These are phyloP conservation scores for Sialis lutaria DNA, from an alignment of 2,888 invertebrate genomes.

Conservation along the genomic window DNA sequence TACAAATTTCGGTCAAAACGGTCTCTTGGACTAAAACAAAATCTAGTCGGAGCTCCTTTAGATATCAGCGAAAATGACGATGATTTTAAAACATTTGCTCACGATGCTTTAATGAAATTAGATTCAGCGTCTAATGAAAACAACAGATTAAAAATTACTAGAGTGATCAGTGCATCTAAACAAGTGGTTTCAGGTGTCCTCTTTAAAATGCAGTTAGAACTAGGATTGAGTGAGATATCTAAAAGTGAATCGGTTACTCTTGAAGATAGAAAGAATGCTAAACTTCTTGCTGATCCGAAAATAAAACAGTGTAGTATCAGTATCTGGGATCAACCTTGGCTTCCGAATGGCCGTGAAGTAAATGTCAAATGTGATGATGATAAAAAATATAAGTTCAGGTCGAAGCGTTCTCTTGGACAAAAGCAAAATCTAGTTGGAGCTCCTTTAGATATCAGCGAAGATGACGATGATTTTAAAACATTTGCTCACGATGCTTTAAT, in stretches of 20 bases:
- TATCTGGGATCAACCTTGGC: constrained; percentile 42
- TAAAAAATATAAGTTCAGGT: background rate
- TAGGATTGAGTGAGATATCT: constrained; percentile 36
- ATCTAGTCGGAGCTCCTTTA: constrained; percentile 9
- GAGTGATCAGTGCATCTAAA: constrained; percentile 26
- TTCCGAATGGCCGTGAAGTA: constrained; percentile 26
- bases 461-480: constrained; percentile 13
- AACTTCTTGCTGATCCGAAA: constrained; percentile 16
- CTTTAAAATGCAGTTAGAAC: constrained; percentile 36
- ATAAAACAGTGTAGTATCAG: constrained; percentile 26
- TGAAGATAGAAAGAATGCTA: constrained; percentile 9
- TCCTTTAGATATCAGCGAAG: constrained; percentile 9
- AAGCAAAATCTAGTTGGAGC: constrained; percentile 10
- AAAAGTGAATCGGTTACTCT: constrained; percentile 18
- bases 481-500: constrained; percentile 17
- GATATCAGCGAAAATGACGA: constrained; percentile 12
- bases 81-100: constrained; percentile 12
- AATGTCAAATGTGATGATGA: constrained; percentile 22
- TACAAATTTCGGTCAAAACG: background rate
- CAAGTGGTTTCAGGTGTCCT: constrained; percentile 36
- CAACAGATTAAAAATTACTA: constrained; percentile 19
- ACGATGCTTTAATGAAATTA: constrained; percentile 17
- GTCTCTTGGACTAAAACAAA: constrained; percentile 4
- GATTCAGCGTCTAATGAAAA: constrained; percentile 12
- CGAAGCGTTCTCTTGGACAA: background rate